phyloP scores from a whole-genome alignment of 2,797 vertebrate species.

The Eulemur rubriventer region DNA sequence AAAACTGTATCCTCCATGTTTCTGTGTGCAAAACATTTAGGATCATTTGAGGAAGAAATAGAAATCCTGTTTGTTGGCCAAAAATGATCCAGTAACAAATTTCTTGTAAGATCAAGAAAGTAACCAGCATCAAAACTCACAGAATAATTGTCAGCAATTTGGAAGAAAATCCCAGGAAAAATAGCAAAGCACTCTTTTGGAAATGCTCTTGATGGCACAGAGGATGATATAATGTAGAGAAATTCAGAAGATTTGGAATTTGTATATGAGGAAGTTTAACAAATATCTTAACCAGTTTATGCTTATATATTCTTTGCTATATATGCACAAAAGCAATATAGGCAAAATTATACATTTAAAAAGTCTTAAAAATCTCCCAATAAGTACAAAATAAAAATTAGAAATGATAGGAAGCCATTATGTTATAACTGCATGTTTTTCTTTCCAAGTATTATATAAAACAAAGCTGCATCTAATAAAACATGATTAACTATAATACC shows the following conservation, averaged over 20 bases:
- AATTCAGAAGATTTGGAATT: not conserved
- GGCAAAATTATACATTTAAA: not conserved
- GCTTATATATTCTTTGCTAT: not conserved
- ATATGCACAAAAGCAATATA: not conserved
- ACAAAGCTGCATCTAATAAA: not conserved
- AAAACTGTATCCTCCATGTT: not conserved
- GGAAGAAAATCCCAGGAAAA: not conserved
- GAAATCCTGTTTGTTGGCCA: not conserved
- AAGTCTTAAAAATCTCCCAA: not conserved
- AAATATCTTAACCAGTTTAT: not conserved
- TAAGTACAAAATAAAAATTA: not conserved
- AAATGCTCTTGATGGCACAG: not conserved
- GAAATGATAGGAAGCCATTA: not conserved
- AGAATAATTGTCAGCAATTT: not conserved
- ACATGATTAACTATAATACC: not conserved
- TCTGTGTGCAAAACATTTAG: not conserved
- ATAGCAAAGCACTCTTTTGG: not conserved
- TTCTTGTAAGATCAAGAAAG: not conserved
- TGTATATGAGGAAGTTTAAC: not conserved
- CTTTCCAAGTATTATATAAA: not conserved
- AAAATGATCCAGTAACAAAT: not conserved
- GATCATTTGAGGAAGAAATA: not conserved
- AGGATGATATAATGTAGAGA: not conserved
- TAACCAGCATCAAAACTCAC: not conserved
- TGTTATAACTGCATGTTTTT: not conserved